A percentile compares a stretch with the other conserved stretches of the same genome.
Evolutionary conservation across 1,140 invertebrate genomes (phyloP).

Genomic region (Brachionus sp.): DNA sequence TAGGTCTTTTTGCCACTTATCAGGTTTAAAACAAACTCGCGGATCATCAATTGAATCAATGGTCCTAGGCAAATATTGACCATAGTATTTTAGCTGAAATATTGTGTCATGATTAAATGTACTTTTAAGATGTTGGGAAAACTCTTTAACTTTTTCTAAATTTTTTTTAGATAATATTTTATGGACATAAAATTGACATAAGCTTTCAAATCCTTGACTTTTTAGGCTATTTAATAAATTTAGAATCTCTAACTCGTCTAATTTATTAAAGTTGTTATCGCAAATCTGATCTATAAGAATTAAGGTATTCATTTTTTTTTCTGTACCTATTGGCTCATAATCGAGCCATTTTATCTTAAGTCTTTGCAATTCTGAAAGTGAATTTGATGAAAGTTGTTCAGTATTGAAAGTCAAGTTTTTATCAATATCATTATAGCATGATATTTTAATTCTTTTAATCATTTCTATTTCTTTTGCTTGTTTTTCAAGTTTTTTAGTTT

Average conservation of each 20-base stretch:
- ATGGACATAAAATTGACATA: not conserved
- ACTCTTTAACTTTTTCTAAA: not conserved
- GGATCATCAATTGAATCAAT: not conserved
- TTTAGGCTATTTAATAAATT: not conserved
- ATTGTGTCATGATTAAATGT: conserved; percentile 11
- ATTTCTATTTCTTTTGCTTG: not conserved
- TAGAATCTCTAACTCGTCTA: not conserved
- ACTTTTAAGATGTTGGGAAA: not conserved
- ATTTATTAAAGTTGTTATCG: not conserved
- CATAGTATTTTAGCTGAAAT: conserved; percentile 12
- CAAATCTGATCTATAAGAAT: not conserved
- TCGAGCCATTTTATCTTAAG: conserved; percentile 2
- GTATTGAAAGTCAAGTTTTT: not conserved
- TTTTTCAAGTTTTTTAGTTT: not conserved
- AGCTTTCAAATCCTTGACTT: conserved; percentile 4
- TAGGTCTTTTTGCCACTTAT: conserved; percentile 14
- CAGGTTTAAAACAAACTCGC: conserved; percentile 2
- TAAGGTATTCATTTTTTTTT: conserved; percentile 4
- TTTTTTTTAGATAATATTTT: not conserved
- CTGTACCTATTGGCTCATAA: not conserved
- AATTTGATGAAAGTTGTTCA: not conserved
- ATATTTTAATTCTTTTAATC: not conserved
- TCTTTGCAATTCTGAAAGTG: not conserved
- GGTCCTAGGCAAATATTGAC: not conserved
- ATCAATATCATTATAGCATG: not conserved